Base-by-base conservation (phyloP, 1,140 invertebrate species). In the Procambarus virginalis region DNA sequence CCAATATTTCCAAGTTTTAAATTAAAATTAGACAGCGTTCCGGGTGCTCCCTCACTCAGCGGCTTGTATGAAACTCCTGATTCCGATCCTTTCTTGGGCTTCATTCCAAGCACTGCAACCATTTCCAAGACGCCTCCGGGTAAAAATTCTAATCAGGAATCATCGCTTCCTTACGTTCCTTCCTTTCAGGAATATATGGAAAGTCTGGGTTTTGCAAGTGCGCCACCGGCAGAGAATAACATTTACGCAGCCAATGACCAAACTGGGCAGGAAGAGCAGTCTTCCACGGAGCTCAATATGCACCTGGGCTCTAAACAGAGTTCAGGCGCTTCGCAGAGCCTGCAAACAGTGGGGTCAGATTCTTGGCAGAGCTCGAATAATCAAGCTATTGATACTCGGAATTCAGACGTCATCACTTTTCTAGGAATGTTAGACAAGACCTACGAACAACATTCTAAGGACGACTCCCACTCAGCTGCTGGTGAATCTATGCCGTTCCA, bases 61-160 rank as follows among this genome's bases (percentile, higher is more conserved):
- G 88, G 81, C 1, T 58, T 89, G n/a, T 89, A 89, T 68, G 88
- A 84, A 22, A 82, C 58, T 4, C 88, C 88, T 9, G 73, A 77
- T 55, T 73, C 34, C 14, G 81, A 83, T 48, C 55, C 88, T 12
- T 89, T 84, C 58, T n/a, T 46, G 46, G 46, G n/a, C 46, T 79
- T 78, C 81, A 55, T 78, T 17, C 75, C 34, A 68, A 46, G 45
- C 2, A 2, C 48, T 17, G 45, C 10, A 49, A n/a, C 46, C 0
- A 45, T 4, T 55, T 75, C 79, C 9, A 46, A 45, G 6, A 70
- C 48, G 20, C 64, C 81, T 2, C 10, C n/a, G 4, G 68, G n/a
- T 34, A 34, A 9, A 1, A 3, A 34, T 3, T 9, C 22, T 34
- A 8, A n/a, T 8, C 5, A 34, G 5, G 68, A 73, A 2, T 73